These are phyloP conservation scores for Melanotus villosus DNA, from an alignment of 2,888 invertebrate genomes.

Conservation along the genomic window DNA sequence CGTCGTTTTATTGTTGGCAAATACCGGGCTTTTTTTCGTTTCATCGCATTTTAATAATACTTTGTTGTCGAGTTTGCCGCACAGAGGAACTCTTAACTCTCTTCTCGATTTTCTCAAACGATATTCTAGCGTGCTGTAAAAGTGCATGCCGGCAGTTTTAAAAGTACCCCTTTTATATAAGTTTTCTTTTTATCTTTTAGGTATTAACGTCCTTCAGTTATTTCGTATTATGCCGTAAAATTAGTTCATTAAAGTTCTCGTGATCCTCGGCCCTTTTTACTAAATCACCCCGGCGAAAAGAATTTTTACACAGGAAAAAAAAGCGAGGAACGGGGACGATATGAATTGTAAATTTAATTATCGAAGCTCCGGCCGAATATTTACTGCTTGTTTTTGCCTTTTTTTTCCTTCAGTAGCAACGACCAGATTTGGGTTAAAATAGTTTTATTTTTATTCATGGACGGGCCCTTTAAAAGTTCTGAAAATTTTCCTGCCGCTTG, in stretches of 20 bases:
- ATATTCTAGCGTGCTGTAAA: conserved; percentile 30
- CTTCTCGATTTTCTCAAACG: conserved; percentile 31
- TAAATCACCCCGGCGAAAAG: neutral
- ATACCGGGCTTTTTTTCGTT: conserved; percentile 18
- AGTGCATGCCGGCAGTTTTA: conserved; percentile 30
- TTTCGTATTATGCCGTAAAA: conserved; percentile 11
- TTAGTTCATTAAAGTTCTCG: conserved; percentile 17
- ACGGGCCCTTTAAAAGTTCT: too few relatives aligned
- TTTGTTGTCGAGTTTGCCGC: neutral
- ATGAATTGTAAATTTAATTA: conserved; percentile 36
- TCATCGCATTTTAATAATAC: conserved; percentile 25
- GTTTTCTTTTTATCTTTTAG: conserved; percentile 7
- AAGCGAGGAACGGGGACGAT: neutral
- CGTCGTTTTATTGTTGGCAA: conserved; percentile 8
- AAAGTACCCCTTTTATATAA: conserved; percentile 8
- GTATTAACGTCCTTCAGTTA: conserved; percentile 5
- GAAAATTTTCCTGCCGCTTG: conserved; percentile 13
- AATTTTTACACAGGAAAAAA: neutral
- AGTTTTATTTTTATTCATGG: conserved; percentile 1
- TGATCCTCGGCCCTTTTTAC: neutral
- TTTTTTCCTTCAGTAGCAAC: neutral
- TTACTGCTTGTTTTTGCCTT: neutral
- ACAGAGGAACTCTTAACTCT: neutral
- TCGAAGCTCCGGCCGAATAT: neutral
- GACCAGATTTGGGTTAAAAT: neutral